Evolutionary conservation across 2,888 invertebrate genomes (phyloP), one percentile per base, ranked within the genome.

Genomic region (Sinelater perroti): DNA sequence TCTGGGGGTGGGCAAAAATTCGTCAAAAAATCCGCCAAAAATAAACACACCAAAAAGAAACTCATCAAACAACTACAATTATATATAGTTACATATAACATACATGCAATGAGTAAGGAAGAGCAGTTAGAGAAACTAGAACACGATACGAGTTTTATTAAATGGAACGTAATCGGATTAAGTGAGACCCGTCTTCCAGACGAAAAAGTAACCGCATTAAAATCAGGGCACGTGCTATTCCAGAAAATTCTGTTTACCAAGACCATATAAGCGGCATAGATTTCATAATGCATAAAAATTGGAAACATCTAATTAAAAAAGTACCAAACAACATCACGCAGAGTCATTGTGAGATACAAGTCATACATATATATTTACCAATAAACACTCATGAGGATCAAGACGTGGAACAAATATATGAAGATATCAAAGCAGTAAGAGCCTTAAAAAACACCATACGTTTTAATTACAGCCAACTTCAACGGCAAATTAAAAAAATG

Each of bases 131-230:
- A 10, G 14, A 6, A 33, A 13, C 16, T 33, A 13, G 33, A 8
- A 5, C n/a, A 24, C 33, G 33, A 33, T 6, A 6, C 16, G 33
- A 33, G 14, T 5, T 16, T 33, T 8, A 36, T 5, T 5, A 36
- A 18, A 17, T 36, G 36, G 18, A 2, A 17, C 10, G n/a, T 36
- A 17, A 3, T 36, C 13, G 36, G 36, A 17, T 10, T 36, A 3
- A 18, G 36, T 36, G 38, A 17, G 1, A 20, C 18, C 31, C 11
- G n/a, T 38, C 38, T 20, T 13, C 16, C 35, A 16, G 7, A 35
- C 17, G 35, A 35, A 35, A 35, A 38, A 20, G 38, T 20, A 38
- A 38, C 38, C 7, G 20, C 11, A 18, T 38, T 38, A 6, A 38
- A 38, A 38, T 38, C 38, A 16, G 38, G 20, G 21, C 38, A 16